Evolutionary conservation across 2,888 invertebrate species (phyloP).

Genomic region (Cerastoderma edule): DNA sequence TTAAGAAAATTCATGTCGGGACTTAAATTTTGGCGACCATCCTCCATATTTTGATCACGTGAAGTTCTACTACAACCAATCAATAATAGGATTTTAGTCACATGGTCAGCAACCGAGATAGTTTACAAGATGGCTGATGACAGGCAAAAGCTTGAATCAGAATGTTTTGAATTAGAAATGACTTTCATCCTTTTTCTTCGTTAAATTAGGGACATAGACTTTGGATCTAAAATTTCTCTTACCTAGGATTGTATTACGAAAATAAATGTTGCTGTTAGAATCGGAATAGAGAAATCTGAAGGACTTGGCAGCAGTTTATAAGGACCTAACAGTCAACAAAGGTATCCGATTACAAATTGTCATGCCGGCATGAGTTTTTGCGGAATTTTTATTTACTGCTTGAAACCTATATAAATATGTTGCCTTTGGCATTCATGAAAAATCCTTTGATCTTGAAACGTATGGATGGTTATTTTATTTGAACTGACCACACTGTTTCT

Average conservation of each 20-base stretch:
- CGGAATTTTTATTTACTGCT: neutral
- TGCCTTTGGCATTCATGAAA: too few relatives aligned
- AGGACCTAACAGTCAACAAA: slow-evolving; percentile 5
- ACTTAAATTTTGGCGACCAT: slow-evolving; percentile 16
- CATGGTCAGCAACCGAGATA: slow-evolving; percentile 80
- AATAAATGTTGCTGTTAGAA: too few relatives aligned
- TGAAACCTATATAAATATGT: neutral
- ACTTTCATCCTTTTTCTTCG: too few relatives aligned
- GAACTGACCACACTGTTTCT: too few relatives aligned
- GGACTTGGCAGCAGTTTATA: neutral
- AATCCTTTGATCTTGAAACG: too few relatives aligned
- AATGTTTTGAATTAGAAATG: neutral
- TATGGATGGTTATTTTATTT: too few relatives aligned
- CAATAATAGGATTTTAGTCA: slow-evolving; percentile 55
- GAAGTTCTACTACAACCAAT: slow-evolving; percentile 51
- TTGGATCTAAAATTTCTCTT: too few relatives aligned
- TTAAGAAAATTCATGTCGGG: neutral
- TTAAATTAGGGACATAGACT: too few relatives aligned
- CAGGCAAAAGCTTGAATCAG: slow-evolving; percentile 2
- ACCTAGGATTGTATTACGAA: too few relatives aligned
- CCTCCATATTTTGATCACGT: slow-evolving; percentile 71
- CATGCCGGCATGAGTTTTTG: slow-evolving; percentile 15
- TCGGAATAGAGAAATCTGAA: neutral
- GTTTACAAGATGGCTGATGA: slow-evolving; percentile 79
- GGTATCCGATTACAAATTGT: slow-evolving; percentile 13